Conservation (phyloP, 2,797 vertebrate genomes). For the Uromys caudimaculatus region DNA sequence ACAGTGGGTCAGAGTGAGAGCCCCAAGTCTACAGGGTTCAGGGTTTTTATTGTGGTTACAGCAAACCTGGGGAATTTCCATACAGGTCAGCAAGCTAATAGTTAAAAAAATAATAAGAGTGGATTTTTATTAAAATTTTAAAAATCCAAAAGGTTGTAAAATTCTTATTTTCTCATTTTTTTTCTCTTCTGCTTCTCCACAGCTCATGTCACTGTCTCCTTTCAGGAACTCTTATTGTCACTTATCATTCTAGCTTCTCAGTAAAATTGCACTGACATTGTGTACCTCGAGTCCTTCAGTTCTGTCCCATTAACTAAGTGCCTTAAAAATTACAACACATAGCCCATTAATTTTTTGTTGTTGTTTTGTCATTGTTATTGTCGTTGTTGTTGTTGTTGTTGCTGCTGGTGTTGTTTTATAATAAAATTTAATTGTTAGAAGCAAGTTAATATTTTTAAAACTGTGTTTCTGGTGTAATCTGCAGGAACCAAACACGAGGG, state of each 20-base stretch:
- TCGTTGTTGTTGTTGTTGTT: slow-evolving; percentile 66
- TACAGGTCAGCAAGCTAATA: background rate
- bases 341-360: slow-evolving; percentile 77
- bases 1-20: background rate
- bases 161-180: slow-evolving; percentile 90
- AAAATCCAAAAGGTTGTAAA: slow-evolving; percentile 85
- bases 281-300: slow-evolving; percentile 87
- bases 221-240: slow-evolving; percentile 85
- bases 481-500: background rate
- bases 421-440: too few species aligned
- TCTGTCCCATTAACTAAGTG: slow-evolving; percentile 91
- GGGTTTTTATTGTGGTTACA: background rate
- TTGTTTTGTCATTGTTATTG: background rate
- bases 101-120: background rate
- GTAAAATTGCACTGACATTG: slow-evolving; percentile 88
- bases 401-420: too few species aligned
- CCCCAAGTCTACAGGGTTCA: background rate
- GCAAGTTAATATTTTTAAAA: background rate
- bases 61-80: background rate
- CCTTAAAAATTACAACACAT: slow-evolving; percentile 90
- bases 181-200: slow-evolving; percentile 86
- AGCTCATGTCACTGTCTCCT: slow-evolving; percentile 88
- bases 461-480: background rate
- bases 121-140: background rate
- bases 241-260: slow-evolving; percentile 90